These are phyloP conservation scores for Pangasianodon hypophthalmus DNA, from an alignment of 2,113 vertebrate species.

Conservation along the genomic window DNA sequence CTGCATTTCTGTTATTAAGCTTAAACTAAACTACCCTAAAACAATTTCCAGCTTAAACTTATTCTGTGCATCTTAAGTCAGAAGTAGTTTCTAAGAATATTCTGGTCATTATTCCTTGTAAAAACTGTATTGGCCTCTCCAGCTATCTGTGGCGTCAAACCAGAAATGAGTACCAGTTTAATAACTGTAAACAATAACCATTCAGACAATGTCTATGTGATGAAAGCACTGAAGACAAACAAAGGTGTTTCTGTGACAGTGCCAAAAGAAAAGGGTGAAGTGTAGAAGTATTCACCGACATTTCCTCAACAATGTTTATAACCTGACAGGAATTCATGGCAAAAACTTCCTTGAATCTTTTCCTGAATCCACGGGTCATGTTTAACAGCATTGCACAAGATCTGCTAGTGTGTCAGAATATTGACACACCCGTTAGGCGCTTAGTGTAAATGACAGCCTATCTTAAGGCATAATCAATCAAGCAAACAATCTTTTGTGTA, in stretches of 20 bases:
- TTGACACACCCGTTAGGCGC: neutral
- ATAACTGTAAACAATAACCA: neutral
- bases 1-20: neutral
- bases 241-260: neutral
- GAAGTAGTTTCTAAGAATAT: neutral
- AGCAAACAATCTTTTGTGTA: neutral
- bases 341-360: slow-evolving; percentile 35
- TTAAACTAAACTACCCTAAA: neutral
- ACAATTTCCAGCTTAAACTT: neutral
- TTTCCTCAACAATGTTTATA: slow-evolving; percentile 5
- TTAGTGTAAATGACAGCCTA: neutral
- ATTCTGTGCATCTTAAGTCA: neutral
- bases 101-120: neutral
- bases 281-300: neutral
- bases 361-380: neutral
- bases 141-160: neutral
- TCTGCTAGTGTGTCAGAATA: neutral
- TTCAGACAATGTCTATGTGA: neutral
- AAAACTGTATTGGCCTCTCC: neutral
- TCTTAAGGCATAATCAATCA: neutral
- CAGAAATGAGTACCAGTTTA: neutral
- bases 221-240: neutral
- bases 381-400: neutral
- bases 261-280: neutral
- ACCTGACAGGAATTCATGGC: slow-evolving; percentile 24